Evolutionary conservation across 2,113 vertebrate genomes (phyloP).

Genomic region (Octodon degus): DNA sequence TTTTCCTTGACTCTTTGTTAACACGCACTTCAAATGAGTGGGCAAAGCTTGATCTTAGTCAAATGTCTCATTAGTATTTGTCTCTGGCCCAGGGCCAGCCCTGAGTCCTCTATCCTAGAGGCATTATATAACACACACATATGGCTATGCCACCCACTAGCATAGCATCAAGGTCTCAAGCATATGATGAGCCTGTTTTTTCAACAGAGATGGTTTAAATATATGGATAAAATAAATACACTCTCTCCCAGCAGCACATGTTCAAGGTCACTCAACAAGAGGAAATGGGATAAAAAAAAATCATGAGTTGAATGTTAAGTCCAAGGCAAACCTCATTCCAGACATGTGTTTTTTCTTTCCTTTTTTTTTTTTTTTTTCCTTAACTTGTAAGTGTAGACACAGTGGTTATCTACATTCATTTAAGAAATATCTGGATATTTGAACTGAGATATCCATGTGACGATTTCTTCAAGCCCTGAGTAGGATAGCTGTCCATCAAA

Average conservation of each 20-base stretch:
- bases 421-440: not conserved
- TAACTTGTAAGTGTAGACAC: not conserved
- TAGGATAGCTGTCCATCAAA: not conserved
- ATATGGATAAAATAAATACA: conserved; percentile 7
- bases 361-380: too few relatives aligned
- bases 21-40: conserved; percentile 78
- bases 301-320: not conserved
- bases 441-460: not conserved
- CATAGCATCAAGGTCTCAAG: not conserved
- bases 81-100: not conserved
- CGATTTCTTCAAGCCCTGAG: not conserved
- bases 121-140: conserved; percentile 24
- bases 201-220: conserved; percentile 66
- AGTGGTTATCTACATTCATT: not conserved
- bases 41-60: conserved; percentile 74
- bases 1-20: conserved; percentile 78
- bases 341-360: not conserved
- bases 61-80: conserved; percentile 76
- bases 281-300: not conserved
- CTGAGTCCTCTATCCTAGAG: not conserved
- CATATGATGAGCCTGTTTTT: conserved; percentile 10
- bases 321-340: not conserved
- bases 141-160: not conserved
- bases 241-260: not conserved
- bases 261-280: conserved; percentile 58